A percentile compares a stretch with the other conserved stretches of the same genome.
These are phyloP conservation scores for Monomorium pharaonis DNA, from an alignment of 1,140 invertebrate species.

Conservation along the genomic window DNA sequence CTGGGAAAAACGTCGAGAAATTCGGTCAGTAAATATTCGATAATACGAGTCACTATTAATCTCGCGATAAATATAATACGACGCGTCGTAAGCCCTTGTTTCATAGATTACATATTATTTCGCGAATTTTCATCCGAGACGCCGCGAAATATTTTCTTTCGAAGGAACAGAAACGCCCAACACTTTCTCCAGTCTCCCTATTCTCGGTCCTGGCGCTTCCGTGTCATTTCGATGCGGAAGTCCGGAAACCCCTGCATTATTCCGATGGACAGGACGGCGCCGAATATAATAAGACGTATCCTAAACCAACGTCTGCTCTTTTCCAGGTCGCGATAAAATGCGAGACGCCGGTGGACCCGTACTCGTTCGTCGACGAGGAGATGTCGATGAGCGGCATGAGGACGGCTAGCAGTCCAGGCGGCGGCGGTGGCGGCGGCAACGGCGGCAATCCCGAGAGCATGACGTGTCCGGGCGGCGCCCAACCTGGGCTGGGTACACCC, in stretches of 20 bases:
- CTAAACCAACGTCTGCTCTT: slow-evolving; percentile 9
- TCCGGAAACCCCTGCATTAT: background rate
- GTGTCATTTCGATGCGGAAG: background rate
- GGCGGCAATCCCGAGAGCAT: slow-evolving; percentile 72
- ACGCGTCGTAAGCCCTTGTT: background rate
- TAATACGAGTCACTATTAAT: slow-evolving; percentile 8
- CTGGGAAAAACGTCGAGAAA: slow-evolving; percentile 4
- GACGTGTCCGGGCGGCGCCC: slow-evolving; percentile 80
- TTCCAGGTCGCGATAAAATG: slow-evolving; percentile 86
- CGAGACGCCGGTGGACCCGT: slow-evolving; percentile 90
- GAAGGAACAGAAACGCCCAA: background rate
- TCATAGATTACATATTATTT: background rate
- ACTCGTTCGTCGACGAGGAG: slow-evolving; percentile 93
- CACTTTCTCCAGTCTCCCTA: background rate
- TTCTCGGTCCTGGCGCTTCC: background rate
- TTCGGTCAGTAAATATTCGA: slow-evolving; percentile 44
- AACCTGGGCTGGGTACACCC: slow-evolving; percentile 78
- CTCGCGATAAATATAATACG: background rate
- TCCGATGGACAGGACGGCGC: background rate
- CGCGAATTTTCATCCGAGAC: background rate
- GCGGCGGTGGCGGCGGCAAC: slow-evolving; percentile 64
- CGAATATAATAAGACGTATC: slow-evolving; percentile 2
- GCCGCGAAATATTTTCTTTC: background rate
- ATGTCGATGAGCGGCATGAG: slow-evolving; percentile 83
- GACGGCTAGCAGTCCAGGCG: slow-evolving; percentile 81